Base-by-base conservation (phyloP, 2,797 vertebrate species). In the Enteromius afrohamiltoni region DNA sequence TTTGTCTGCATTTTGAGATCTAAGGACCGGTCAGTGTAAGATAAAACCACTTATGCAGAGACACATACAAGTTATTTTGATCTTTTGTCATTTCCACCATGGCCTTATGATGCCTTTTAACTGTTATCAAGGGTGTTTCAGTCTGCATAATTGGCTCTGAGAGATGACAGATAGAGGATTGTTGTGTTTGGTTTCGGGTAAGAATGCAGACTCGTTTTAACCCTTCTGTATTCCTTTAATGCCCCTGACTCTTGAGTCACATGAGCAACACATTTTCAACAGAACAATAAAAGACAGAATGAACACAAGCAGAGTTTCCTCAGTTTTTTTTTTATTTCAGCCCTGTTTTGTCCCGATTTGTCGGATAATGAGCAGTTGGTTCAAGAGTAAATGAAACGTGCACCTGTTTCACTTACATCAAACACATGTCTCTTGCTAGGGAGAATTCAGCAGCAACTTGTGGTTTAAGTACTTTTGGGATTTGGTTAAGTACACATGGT, bases 101-200 rank as follows among this genome's bases (percentile, higher is more conserved):
- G 93, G 94, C 93, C 94, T 94, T 94, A 94, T 86, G 90, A 92
- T 90, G 91, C 92, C 84, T 93, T 94, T 93, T 92, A 90, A 92
- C 92, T 93, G 89, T 93, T 91, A 89, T 93, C 90, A 91, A 92
- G 92, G 91, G 91, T 93, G 89, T 90, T 82, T 88, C 85, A 85
- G 79, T 19, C 19, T 9, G 82, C 16, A 58, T 88, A 31, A 40
- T 11, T 83, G 21, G 77, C 62, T 91, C 77, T 84, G 49, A 82
- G 11, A 49, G 51, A 85, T n/a, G 79, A 77, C 51, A 47, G 51
- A 78, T 45, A 31, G 31, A 55, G 26, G 58, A 60, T 42, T 26
- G 64, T 68, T 69, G 81, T 9, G 71, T 68, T 64, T 58, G n/a
- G 74, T 84, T 83, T 51, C 51, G 47, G 55, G 10, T 79, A 40